Percentiles rank a stretch among this genome's conserved stretches.
phyloP scores from a whole-genome alignment of 30 jellyfish, hydroid and myxozoan species.

The Cassiopea andromeda region DNA sequence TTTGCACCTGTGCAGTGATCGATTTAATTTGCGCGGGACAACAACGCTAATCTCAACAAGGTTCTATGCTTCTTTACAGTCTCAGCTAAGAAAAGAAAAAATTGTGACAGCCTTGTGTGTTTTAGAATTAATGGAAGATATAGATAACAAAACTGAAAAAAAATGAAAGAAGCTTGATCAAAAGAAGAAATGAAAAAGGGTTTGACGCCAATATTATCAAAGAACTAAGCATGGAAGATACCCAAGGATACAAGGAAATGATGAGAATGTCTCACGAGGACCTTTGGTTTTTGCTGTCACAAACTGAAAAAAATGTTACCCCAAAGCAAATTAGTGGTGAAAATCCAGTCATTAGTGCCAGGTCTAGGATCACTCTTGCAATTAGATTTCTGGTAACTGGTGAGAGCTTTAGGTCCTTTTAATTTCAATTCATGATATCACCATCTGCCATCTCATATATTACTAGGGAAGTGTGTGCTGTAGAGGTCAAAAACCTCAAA shows the following conservation, averaged over 20 bases:
- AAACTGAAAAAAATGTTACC: slow-evolving; percentile 25
- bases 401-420: slow-evolving; percentile 41
- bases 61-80: neutral
- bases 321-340: slow-evolving; percentile 48
- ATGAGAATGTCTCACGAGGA: slow-evolving; percentile 56
- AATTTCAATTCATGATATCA: slow-evolving; percentile 35
- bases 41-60: neutral
- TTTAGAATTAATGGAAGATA: slow-evolving; percentile 2
- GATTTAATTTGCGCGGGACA: neutral
- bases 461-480: slow-evolving; percentile 56
- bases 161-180: slow-evolving; percentile 41
- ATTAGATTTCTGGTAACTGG: slow-evolving; percentile 55
- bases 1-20: neutral
- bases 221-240: slow-evolving; percentile 45
- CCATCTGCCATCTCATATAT: slow-evolving; percentile 54
- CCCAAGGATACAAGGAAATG: slow-evolving; percentile 45
- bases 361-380: slow-evolving; percentile 40
- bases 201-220: neutral
- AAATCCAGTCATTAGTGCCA: slow-evolving; percentile 30
- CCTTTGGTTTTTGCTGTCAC: slow-evolving; percentile 2
- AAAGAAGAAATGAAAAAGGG: slow-evolving; percentile 35
- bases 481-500: slow-evolving; percentile 18
- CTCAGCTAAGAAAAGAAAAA: neutral
- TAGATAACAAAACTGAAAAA: neutral
- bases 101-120: slow-evolving; percentile 4